A percentile compares a stretch with the other conserved stretches of the same genome.
phyloP scores from a whole-genome alignment of 2,113 vertebrate species.

The Erythrolamprus reginae region DNA sequence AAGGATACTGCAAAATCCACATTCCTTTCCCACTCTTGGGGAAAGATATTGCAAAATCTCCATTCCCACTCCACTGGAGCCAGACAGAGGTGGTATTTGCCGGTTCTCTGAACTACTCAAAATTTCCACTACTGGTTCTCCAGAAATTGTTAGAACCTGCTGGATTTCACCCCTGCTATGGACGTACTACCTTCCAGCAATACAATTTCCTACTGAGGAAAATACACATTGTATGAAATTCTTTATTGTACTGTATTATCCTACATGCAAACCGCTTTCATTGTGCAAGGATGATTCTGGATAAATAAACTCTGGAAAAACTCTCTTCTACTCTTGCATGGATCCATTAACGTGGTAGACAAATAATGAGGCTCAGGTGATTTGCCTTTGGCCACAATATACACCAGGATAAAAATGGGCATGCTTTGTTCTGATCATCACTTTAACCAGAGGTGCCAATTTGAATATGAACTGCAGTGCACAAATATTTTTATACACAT shows the following conservation, averaged over 20 bases:
- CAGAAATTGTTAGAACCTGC: too few relatives aligned
- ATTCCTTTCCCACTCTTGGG: too few relatives aligned
- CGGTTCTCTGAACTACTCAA: too few relatives aligned
- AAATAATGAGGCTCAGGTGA: neutral
- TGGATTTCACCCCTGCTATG: neutral
- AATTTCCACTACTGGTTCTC: too few relatives aligned
- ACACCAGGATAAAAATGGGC: neutral
- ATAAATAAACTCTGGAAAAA: neutral
- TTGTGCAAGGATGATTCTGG: neutral
- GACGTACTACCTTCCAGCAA: neutral
- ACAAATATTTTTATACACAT: neutral
- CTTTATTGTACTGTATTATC: neutral
- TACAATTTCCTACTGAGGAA: neutral
- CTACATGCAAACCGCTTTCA: neutral
- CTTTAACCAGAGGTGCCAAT: neutral
- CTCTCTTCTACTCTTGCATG: neutral
- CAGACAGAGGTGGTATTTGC: too few relatives aligned
- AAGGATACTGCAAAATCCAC: too few relatives aligned
- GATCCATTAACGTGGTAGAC: neutral
- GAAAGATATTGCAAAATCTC: too few relatives aligned
- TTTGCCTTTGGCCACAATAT: neutral
- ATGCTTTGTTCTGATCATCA: neutral
- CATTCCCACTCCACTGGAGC: too few relatives aligned
- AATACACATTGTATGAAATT: neutral
- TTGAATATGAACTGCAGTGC: neutral